Base-by-base conservation (phyloP, 2,888 invertebrate species). In the Agonopterix alstromeriana region DNA sequence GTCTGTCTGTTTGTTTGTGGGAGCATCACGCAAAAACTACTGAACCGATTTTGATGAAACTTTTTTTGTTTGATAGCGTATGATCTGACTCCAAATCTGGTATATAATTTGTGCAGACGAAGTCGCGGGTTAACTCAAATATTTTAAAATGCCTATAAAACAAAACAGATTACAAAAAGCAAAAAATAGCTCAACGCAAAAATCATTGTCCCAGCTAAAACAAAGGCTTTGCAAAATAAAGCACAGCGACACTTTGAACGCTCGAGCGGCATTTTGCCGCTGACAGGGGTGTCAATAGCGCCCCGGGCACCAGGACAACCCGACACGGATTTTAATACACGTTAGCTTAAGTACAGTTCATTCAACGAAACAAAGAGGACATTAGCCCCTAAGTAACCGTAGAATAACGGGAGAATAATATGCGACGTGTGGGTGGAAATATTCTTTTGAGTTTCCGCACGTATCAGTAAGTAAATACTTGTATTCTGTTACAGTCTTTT, bases 131-230 rank as follows among this genome's bases (percentile, higher is more conserved):
- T n/a, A n/a, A n/a, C n/a, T n/a, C n/a, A n/a, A n/a, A n/a, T n/a
- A n/a, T n/a, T n/a, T n/a, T n/a, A n/a, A n/a, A n/a, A n/a, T n/a
- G n/a, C n/a, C n/a, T n/a, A n/a, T n/a, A n/a, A n/a, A n/a, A 5
- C 27, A 27, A 27, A 27, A 27, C 27, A 27, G 27, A 27, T 27
- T 7, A 27, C 7, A 27, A 27, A 48, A 48, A 47, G 38, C 17
- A n/a, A 36, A 12, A 10, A 43, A 43, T 43, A 43, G 10, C 42
- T 63, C 4, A 10, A 10, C n/a, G 8, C 63, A 57, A 63, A 51
- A 60, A 58, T 63, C 62, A 58, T 62, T 61, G 58, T 49, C 48
- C 42, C 50, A 12, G 42, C 27, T 27, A 27, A 27, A 27, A 27
- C 27, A 27, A 27, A 27, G 27, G 27, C 27, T 27, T 27, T 7